phyloP scores from a whole-genome alignment of 37 sponge, comb jelly and placozoan genomes.

The Hormiphora californensis region DNA sequence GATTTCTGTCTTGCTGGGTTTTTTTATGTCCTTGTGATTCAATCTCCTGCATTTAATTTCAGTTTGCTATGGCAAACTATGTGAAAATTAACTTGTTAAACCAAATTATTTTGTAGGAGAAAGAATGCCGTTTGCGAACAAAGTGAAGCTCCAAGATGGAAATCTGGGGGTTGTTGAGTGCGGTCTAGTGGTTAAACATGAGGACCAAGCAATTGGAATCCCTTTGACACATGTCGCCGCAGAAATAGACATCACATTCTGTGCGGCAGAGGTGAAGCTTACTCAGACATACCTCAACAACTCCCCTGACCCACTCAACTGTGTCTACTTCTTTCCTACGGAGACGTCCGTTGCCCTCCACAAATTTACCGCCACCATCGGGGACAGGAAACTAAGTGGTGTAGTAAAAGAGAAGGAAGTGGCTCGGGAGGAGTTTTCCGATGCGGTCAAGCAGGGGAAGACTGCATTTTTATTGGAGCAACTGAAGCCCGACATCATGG shows the following conservation, averaged over 20 bases:
- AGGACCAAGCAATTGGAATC: neutral
- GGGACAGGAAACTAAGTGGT: constrained; percentile 62
- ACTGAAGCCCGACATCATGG: constrained; percentile 70
- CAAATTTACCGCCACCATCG: constrained; percentile 61
- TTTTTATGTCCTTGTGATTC: too few species aligned
- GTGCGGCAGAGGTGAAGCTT: constrained; percentile 60
- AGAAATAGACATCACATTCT: constrained; percentile 54
- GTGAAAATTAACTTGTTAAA: too few species aligned
- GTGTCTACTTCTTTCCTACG: constrained; percentile 68
- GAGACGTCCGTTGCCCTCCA: constrained; percentile 71
- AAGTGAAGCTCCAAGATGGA: neutral
- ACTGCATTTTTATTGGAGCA: constrained; percentile 72
- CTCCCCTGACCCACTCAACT: constrained; percentile 59
- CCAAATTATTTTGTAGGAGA: too few species aligned
- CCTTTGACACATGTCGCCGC: constrained; percentile 63
- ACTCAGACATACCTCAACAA: constrained; percentile 65
- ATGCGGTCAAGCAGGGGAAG: constrained; percentile 66
- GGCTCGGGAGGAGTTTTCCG: constrained; percentile 64
- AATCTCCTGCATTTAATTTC: too few species aligned
- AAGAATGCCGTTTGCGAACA: neutral
- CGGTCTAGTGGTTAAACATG: constrained; percentile 50
- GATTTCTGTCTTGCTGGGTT: too few species aligned
- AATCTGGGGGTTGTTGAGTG: neutral
- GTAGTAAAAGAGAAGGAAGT: constrained; percentile 68
- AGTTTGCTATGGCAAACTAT: too few species aligned